phyloP scores from a whole-genome alignment of 1,140 invertebrate genomes.

The Leptinotarsa defecta region DNA sequence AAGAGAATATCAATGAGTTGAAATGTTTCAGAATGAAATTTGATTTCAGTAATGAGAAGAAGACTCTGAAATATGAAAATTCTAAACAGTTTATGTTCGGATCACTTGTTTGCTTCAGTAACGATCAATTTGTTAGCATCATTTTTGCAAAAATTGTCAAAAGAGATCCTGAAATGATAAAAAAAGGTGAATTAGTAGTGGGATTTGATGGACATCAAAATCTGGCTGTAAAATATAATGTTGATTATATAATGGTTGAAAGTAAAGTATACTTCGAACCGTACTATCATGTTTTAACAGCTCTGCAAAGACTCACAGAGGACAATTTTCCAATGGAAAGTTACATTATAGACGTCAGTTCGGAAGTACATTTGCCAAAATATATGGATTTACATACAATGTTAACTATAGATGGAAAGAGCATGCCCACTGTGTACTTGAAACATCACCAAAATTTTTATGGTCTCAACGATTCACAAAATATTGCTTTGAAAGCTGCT shows the following conservation, averaged over 20 bases:
- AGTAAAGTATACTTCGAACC: constrained; percentile 72
- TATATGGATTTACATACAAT: constrained; percentile 38
- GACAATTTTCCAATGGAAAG: constrained; percentile 66
- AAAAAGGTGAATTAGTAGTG: constrained; percentile 60
- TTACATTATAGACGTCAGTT: constrained; percentile 59
- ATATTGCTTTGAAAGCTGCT: constrained; percentile 63
- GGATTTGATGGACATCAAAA: constrained; percentile 54
- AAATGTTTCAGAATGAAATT: constrained; percentile 41
- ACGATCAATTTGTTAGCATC: constrained; percentile 68
- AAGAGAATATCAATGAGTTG: constrained; percentile 39
- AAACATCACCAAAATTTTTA: constrained; percentile 38
- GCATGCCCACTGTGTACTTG: constrained; percentile 20
- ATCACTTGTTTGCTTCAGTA: constrained; percentile 71
- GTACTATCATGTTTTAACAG: constrained; percentile 67
- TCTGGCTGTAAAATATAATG: constrained; percentile 1
- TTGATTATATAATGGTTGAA: constrained; percentile 66
- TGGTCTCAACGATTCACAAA: constrained; percentile 64
- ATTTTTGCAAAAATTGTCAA: constrained; percentile 70
- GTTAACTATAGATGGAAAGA: constrained; percentile 24
- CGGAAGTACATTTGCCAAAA: constrained; percentile 32
- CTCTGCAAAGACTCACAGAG: constrained; percentile 61
- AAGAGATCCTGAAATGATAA: constrained; percentile 58
- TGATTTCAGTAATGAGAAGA: constrained; percentile 35
- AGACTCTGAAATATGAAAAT: constrained; percentile 49
- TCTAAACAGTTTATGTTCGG: constrained; percentile 71